These are phyloP conservation scores for Plebejus argus DNA, from an alignment of 2,888 invertebrate species.

Conservation along the genomic window DNA sequence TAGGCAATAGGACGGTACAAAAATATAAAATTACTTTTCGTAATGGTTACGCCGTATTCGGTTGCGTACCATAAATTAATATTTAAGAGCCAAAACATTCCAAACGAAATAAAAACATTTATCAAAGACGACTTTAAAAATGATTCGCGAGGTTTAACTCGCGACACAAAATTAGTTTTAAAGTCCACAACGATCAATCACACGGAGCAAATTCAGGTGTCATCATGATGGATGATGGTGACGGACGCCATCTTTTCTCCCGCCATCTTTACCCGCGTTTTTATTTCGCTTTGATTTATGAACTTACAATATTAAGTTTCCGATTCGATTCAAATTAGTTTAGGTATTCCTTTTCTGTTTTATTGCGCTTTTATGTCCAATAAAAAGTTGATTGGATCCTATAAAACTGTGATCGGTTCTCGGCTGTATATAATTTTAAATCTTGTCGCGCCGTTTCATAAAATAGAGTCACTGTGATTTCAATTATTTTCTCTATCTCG, in stretches of 20 bases:
- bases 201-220: conserved; percentile 12
- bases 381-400: conserved; percentile 22
- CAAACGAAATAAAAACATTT: background rate
- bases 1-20: too few species aligned
- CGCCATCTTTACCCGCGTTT: conserved; percentile 41
- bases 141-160: background rate
- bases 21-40: too few species aligned
- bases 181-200: conserved; percentile 16
- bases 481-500: background rate
- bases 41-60: background rate
- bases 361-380: conserved; percentile 26
- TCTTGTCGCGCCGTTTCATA: background rate
- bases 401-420: conserved; percentile 17
- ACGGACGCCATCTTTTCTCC: conserved; percentile 41
- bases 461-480: background rate
- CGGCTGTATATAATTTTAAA: background rate
- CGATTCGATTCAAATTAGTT: conserved; percentile 34
- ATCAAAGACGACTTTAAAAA: background rate
- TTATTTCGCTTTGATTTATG: conserved; percentile 44
- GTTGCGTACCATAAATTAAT: background rate
- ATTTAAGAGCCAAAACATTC: background rate
- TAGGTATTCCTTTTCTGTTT: conserved; percentile 26
- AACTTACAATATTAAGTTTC: conserved; percentile 43
- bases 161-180: conserved; percentile 23
- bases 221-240: conserved; percentile 41